These are phyloP conservation scores for Euborellia annulipes DNA, from an alignment of 1,140 invertebrate genomes.

Conservation along the genomic window DNA sequence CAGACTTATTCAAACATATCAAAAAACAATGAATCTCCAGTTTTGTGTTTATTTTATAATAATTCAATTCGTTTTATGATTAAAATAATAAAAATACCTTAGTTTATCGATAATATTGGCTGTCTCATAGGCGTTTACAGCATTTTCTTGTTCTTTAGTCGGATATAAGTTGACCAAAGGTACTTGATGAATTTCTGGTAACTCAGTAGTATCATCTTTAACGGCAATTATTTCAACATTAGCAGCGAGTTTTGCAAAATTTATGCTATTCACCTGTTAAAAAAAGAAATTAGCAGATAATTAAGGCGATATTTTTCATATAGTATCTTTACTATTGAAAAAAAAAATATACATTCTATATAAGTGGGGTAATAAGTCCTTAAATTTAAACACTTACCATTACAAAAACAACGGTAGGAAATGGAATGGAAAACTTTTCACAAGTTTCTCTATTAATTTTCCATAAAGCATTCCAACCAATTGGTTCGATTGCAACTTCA, in stretches of 20 bases:
- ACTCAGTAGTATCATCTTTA: slow-evolving; percentile 37
- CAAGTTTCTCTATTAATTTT: slow-evolving; percentile 40
- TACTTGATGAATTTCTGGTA: slow-evolving; percentile 38
- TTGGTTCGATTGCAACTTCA: slow-evolving; percentile 37
- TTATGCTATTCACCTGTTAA: slow-evolving; percentile 30
- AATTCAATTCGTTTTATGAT: too few species aligned
- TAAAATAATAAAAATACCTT: too few species aligned
- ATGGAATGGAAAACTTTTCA: slow-evolving; percentile 36
- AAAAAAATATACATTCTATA: too few species aligned
- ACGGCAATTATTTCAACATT: slow-evolving; percentile 36
- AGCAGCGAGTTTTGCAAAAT: slow-evolving; percentile 31
- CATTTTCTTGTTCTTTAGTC: slow-evolving; percentile 35
- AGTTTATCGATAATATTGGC: too few species aligned
- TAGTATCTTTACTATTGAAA: too few species aligned
- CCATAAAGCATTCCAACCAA: slow-evolving; percentile 45
- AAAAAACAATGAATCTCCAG: too few species aligned
- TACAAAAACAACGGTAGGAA: slow-evolving; percentile 39
- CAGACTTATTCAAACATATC: too few species aligned
- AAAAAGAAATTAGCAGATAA: too few species aligned
- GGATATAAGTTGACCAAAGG: slow-evolving; percentile 39
- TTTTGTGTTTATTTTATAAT: too few species aligned
- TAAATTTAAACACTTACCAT: slow-evolving; percentile 1
- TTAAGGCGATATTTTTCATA: too few species aligned
- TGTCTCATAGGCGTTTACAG: slow-evolving; percentile 11
- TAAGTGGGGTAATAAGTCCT: too few species aligned